A percentile compares a stretch with the other conserved stretches of the same genome.
Evolutionary conservation across 1,140 invertebrate species (phyloP).

Genomic region (Pseudomyrmex cubaensis): DNA sequence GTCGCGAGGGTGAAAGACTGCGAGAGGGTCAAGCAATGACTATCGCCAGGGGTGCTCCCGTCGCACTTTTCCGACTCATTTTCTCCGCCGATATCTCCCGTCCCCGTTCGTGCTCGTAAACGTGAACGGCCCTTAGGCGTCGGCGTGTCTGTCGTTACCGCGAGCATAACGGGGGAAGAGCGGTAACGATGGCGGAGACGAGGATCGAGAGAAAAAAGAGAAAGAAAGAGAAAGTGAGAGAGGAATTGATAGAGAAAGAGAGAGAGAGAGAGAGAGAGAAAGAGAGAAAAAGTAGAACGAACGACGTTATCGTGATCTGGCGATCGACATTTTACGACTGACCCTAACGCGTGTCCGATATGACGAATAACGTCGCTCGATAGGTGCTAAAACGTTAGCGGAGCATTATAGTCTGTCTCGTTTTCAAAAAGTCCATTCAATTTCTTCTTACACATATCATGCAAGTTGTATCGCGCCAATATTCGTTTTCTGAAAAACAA

Average conservation of each 20-base stretch:
- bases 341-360: constrained; percentile 66
- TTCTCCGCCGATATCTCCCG: constrained; percentile 76
- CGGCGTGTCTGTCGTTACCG: constrained; percentile 73
- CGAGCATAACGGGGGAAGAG: constrained; percentile 68
- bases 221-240: constrained; percentile 33
- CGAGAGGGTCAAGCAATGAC: constrained; percentile 75
- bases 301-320: constrained; percentile 60
- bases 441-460: background rate
- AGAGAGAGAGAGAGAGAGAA: constrained; percentile 3
- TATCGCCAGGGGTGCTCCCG: constrained; percentile 73
- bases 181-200: constrained; percentile 66
- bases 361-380: constrained; percentile 61
- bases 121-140: constrained; percentile 80
- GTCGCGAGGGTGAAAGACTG: constrained; percentile 57
- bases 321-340: constrained; percentile 71
- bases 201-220: constrained; percentile 12
- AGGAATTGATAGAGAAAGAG: background rate
- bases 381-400: constrained; percentile 39
- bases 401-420: constrained; percentile 11
- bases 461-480: background rate
- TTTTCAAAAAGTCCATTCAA: constrained; percentile 30
- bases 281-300: constrained; percentile 50
- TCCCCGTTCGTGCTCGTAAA: constrained; percentile 76
- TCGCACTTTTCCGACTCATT: constrained; percentile 80
- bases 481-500: too few species aligned